These are phyloP conservation scores for Gyrodactylus bullatarudis DNA, from an alignment of 1,140 invertebrate genomes.

Conservation along the genomic window DNA sequence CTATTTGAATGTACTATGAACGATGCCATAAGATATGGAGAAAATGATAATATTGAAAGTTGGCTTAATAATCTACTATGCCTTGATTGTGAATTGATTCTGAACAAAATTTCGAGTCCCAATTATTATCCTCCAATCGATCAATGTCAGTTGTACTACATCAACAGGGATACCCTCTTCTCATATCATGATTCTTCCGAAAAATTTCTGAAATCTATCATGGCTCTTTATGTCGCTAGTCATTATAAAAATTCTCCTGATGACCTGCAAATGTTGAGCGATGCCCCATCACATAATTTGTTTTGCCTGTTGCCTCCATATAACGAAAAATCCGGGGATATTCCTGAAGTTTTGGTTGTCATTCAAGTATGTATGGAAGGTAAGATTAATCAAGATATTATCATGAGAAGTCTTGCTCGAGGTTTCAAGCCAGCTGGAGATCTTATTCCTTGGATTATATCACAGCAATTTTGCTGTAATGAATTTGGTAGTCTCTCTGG, in stretches of 20 bases:
- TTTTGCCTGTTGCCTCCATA: conserved; percentile 69
- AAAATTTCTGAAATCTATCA: conserved; percentile 54
- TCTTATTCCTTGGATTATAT: conserved; percentile 84
- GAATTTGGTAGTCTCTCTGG: conserved; percentile 65
- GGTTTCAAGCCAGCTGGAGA: conserved; percentile 68
- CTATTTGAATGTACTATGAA: conserved; percentile 18
- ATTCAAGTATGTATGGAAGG: conserved; percentile 80
- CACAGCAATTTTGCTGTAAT: conserved; percentile 67
- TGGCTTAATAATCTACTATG: conserved; percentile 74
- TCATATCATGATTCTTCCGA: conserved; percentile 84
- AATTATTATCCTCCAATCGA: conserved; percentile 15
- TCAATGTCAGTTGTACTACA: conserved; percentile 44
- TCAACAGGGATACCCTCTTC: conserved; percentile 59
- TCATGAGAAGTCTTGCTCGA: conserved; percentile 38
- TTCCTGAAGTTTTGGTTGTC: conserved; percentile 64
- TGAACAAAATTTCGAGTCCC: conserved; percentile 29
- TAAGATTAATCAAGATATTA: conserved; percentile 42
- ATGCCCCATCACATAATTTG: conserved; percentile 83
- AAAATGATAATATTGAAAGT: conserved; percentile 47
- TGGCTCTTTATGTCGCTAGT: conserved; percentile 68
- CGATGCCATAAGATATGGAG: conserved; percentile 69
- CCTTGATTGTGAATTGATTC: conserved; percentile 44
- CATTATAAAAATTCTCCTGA: conserved; percentile 98
- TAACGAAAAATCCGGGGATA: conserved; percentile 26
- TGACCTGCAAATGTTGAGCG: conserved; percentile 87